Evolutionary conservation across 2,888 invertebrate species (phyloP), one percentile per base, ranked within the genome.

Genomic region (Quadriops clusia): DNA sequence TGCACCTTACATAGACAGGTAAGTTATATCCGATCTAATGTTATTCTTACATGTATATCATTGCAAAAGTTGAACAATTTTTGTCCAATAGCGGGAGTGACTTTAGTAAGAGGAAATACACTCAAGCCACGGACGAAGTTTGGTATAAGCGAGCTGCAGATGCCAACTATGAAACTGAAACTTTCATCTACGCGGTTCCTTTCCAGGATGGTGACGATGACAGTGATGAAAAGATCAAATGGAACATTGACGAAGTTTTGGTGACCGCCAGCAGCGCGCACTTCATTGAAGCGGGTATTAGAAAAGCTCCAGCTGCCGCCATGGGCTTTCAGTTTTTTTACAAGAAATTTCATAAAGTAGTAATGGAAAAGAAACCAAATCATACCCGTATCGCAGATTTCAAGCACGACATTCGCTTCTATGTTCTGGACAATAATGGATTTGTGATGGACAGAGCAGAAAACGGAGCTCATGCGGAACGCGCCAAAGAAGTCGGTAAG

Each of bases 141-240:
- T 90, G 86, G 85, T 90, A 90, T 56, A 77, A 79, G 37, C 69
- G 87, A 11, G 82, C 89, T 0, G 86, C 89, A 1, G 86, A 89
- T 45, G 82, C 85, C 47, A 77, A 87, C 60, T 76, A 77, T 50
- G 65, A 77, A 17, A 68, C 82, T 35, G 74, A 77, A 2, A 72
- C 77, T 17, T 89, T 83, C 54, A 82, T 89, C 1, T 89, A 81
- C 58, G 76, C 79, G 1, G 75, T 81, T 11, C 79, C 80, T 9
- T 74, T 77, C 50, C 72, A 77, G 22, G 14, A 27, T n/a, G 24
- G 32, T 7, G 18, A 15, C n/a, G 26, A 20, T 18, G 15, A 30
- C 12, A 12, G 9, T 20, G 23, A 44, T 23, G 37, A 38, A 23
- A 38, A n/a, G n/a, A n/a, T n/a, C n/a, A n/a, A n/a, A n/a, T n/a